Conservation (phyloP, 2,888 invertebrate species). For the Piscicola geometra region DNA sequence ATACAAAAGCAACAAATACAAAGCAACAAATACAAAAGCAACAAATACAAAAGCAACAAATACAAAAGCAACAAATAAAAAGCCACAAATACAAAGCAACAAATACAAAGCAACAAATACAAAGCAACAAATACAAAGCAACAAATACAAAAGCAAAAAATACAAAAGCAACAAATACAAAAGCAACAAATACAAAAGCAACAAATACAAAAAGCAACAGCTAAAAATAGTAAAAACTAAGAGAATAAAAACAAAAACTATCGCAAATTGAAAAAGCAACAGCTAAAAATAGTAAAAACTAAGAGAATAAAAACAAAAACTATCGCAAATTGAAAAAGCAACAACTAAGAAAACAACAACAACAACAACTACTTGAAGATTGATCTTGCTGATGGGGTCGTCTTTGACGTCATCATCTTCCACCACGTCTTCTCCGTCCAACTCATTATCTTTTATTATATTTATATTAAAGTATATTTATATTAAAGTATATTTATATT, state of each 20-base stretch:
- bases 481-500: too few species aligned
- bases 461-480: not conserved
- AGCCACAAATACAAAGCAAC: too few species aligned
- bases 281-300: not conserved
- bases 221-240: not conserved
- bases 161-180: not conserved
- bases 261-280: not conserved
- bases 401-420: constrained; percentile 62
- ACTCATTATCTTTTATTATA: constrained; percentile 31
- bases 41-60: too few species aligned
- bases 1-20: not conserved
- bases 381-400: constrained; percentile 64
- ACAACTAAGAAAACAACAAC: not conserved
- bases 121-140: not conserved
- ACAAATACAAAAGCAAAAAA: not conserved
- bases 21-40: too few species aligned
- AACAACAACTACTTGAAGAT: constrained; percentile 57
- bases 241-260: not conserved
- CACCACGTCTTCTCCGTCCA: constrained; percentile 47
- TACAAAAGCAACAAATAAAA: not conserved
- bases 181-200: not conserved
- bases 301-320: not conserved
- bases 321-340: not conserved
- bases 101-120: not conserved
- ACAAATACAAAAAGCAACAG: not conserved